Base-by-base conservation (phyloP, 1,140 invertebrate species). In the Drosophila pallidifrons region DNA sequence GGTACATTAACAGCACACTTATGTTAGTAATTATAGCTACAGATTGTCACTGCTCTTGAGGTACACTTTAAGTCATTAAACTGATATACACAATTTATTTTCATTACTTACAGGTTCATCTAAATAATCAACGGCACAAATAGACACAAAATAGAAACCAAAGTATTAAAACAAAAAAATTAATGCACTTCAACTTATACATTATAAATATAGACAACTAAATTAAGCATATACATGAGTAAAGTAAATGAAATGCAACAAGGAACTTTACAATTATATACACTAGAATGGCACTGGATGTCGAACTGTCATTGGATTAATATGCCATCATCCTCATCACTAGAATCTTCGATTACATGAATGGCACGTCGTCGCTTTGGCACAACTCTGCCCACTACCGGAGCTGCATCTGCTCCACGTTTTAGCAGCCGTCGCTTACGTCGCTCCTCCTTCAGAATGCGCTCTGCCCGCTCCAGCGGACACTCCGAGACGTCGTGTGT, bases 391-490 rank as follows among this genome's bases (percentile, higher is more conserved):
- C 11, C 57, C 1, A 46, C 20, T 8, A 43, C 10, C 11, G 55
- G 28, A 28, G 32, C 51, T n/a, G 25, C 2, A 25, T 4, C 1
- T 30, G 58, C 10, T 30, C 67, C 13, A 38, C 51, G 60, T 13
- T 58, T 67, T 5, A 15, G 54, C 54, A 57, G 45, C 1, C 79
- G 59, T 2, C 83, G 70, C 65, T 82, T 52, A 5, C 79, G 75
- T 3, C 85, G 68, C 30, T 74, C 52, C 57, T 90, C 74, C 74
- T 89, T 92, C 1, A 92, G 64, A 45, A 92, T 92, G 13, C 75
- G 73, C 57, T 92, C 92, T 1, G 92, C 92, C n/a, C 85, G 75
- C 59, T 92, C 91, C 59, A 92, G 43, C 0, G 91, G 90, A 52
- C 91, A 91, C 28, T 90, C 73, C 38, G 71, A 69, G 10, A 79